phyloP scores from a whole-genome alignment of 37 sponge, comb jelly and placozoan genomes.

The Crambe crambe region DNA sequence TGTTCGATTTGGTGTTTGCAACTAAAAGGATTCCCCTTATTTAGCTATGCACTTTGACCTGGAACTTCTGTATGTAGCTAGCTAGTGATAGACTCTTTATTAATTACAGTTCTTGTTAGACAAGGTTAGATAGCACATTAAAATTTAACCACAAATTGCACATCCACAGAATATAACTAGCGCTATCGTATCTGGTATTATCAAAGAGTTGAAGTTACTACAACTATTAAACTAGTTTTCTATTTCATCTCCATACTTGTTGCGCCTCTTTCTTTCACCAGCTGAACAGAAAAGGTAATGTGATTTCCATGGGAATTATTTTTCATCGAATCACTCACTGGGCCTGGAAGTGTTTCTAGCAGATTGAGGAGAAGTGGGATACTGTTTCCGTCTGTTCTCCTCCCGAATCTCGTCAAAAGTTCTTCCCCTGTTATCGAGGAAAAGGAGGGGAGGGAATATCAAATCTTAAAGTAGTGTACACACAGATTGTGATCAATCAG shows the following conservation, averaged over 20 bases:
- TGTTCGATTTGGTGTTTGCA: slow-evolving; percentile 56
- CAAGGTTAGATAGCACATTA: too few species aligned
- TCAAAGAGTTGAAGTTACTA: too few species aligned
- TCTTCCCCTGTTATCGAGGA: slow-evolving; percentile 12
- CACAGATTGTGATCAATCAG: neutral
- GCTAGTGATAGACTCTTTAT: too few species aligned
- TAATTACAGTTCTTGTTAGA: too few species aligned
- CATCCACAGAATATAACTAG: neutral
- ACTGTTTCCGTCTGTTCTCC: slow-evolving; percentile 50
- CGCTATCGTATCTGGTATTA: neutral
- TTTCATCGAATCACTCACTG: neutral
- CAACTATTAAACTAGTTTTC: slow-evolving; percentile 10
- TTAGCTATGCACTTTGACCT: too few species aligned
- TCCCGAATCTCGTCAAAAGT: slow-evolving; percentile 83
- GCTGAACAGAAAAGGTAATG: neutral
- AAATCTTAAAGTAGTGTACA: neutral
- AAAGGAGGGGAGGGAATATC: neutral
- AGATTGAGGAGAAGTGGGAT: neutral
- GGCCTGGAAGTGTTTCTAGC: too few species aligned
- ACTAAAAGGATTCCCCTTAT: slow-evolving; percentile 2
- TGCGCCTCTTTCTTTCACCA: slow-evolving; percentile 19
- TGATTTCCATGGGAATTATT: neutral
- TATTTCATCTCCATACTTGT: slow-evolving; percentile 72
- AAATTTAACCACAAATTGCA: too few species aligned
- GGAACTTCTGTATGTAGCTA: too few species aligned